Percentiles rank a stretch among this genome's conserved stretches.
phyloP scores from a whole-genome alignment of 2,113 vertebrate genomes.

The Thamnaconus septentrionalis region DNA sequence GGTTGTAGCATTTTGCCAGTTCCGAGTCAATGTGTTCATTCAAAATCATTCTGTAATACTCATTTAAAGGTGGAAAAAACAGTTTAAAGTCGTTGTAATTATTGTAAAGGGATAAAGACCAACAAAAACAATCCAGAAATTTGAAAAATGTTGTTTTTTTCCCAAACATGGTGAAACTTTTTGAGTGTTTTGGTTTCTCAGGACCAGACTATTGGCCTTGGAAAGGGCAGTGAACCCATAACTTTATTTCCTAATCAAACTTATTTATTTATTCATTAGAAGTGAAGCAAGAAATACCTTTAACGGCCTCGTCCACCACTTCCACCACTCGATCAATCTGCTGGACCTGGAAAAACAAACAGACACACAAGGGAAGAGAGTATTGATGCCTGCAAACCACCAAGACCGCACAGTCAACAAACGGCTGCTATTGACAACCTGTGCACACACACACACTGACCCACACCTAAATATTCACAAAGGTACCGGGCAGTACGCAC shows the following conservation, averaged over 20 bases:
- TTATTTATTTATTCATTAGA: conserved; percentile 10
- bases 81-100: too few species aligned
- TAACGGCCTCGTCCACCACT: conserved; percentile 73
- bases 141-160: too few species aligned
- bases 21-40: too few species aligned
- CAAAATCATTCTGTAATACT: too few species aligned
- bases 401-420: conserved; percentile 38
- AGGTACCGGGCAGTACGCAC: conserved; percentile 16
- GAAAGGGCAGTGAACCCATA: background rate
- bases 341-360: conserved; percentile 65
- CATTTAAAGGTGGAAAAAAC: too few species aligned
- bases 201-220: background rate
- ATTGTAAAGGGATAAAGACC: too few species aligned
- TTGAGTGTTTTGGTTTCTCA: too few species aligned
- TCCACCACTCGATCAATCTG: conserved; percentile 77
- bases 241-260: conserved; percentile 12
- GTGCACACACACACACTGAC: conserved; percentile 32
- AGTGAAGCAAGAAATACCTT: conserved; percentile 58
- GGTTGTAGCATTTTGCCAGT: too few species aligned
- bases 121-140: too few species aligned
- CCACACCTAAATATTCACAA: conserved; percentile 33
- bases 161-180: too few species aligned
- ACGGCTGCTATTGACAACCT: conserved; percentile 38
- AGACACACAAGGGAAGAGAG: conserved; percentile 45
- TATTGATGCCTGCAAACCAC: conserved; percentile 43